phyloP scores from a whole-genome alignment of 2,797 vertebrate genomes.

The Sebastes nivosus region DNA sequence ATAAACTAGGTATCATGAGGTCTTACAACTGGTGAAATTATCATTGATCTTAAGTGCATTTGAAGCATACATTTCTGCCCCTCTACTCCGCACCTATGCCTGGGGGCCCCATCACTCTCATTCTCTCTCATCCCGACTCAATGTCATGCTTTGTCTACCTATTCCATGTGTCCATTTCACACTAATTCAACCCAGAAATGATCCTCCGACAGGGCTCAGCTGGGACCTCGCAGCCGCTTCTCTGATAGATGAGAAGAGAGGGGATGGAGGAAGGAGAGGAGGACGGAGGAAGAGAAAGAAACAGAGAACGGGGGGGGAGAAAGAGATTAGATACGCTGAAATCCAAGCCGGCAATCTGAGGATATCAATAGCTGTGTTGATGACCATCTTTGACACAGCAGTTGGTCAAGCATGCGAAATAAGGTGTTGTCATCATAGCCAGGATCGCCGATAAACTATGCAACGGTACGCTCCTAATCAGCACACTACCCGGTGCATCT shows the following conservation, averaged over 20 bases:
- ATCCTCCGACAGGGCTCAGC: conserved; percentile 79
- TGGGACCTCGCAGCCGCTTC: conserved; percentile 72
- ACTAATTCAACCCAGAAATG: conserved; percentile 84
- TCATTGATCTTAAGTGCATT: conserved; percentile 75
- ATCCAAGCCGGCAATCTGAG: conserved; percentile 64
- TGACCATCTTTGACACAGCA: conserved; percentile 55
- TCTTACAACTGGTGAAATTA: conserved; percentile 67
- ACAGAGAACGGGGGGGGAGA: conserved; percentile 14
- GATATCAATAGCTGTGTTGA: conserved; percentile 59
- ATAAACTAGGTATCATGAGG: conserved; percentile 64
- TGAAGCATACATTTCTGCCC: conserved; percentile 70
- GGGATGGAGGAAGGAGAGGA: conserved; percentile 58
- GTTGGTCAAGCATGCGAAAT: conserved; percentile 55
- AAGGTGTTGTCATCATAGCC: conserved; percentile 42
- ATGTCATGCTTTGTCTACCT: conserved; percentile 86
- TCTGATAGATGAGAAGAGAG: conserved; percentile 73
- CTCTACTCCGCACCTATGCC: conserved; percentile 57
- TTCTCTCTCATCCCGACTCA: conserved; percentile 78
- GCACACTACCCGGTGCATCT: neutral
- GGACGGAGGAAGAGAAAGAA: conserved; percentile 49
- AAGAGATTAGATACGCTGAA: conserved; percentile 70
- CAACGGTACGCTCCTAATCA: neutral
- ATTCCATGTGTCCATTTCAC: conserved; percentile 84
- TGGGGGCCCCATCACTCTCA: conserved; percentile 70
- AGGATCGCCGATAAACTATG: conserved; percentile 6